Base-by-base conservation (phyloP, 1,140 invertebrate genomes). In the Portunus trituberculatus region DNA sequence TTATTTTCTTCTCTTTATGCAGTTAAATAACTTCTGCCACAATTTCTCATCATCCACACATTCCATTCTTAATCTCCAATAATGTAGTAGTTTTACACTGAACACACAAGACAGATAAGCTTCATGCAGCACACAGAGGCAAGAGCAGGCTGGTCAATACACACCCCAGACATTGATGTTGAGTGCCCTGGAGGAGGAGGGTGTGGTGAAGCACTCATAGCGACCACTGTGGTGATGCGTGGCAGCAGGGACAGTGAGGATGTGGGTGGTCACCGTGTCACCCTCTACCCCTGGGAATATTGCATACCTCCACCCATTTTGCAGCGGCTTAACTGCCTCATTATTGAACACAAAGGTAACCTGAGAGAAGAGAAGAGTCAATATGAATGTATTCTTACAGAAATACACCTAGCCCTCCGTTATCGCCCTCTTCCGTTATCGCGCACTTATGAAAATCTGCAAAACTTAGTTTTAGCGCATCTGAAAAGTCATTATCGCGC, bases 281-380 rank as follows among this genome's bases (percentile, higher is more conserved):
- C 16, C 84, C 10, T 84, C 45, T 10, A 31, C 12, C 0, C 28
- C 45, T 48, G 28, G 45, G 46, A 46, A 39, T 52, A 95, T 86
- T 0, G 45, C n/a, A 84, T 95, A 95, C 31, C 84, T 59, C 94
- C 94, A 95, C 32, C 92, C 91, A 2, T 46, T 67, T 14, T 82
- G 52, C 14, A 89, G 84, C n/a, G 45, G 76, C 31, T 89, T 84
- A 0, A 95, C 84, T 25, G 52, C 83, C 6, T 87, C 83, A 48
- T 93, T 86, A 84, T 95, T 95, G 94, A 92, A 91, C 6, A 95
- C 25, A 84, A 95, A 95, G 10, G 94, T 95, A 28, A 95, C 94
- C 94, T 95, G 84, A 10, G 29, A 46, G 67, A 28, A 25, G 25
- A 28, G 48, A 31, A 28, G 48, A 32, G 87, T 10, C 25, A 89